Percentiles rank a stretch among this genome's conserved stretches.
These are phyloP conservation scores for Acanthacorydalis orientalis DNA, from an alignment of 2,888 invertebrate genomes.

Conservation along the genomic window DNA sequence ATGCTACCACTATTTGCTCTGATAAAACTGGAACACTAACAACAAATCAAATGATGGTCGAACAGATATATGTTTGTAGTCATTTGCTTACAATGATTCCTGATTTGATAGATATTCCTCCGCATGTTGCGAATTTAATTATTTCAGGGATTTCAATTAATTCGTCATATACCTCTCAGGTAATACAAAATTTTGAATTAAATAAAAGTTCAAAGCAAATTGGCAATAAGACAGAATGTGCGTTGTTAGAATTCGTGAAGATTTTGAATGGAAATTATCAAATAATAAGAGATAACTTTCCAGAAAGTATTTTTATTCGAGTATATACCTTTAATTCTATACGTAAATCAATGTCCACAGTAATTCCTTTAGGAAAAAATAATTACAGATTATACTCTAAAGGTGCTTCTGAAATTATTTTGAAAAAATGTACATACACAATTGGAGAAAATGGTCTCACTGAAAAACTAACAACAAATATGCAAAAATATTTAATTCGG, in stretches of 20 bases:
- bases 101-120: conserved; percentile 27
- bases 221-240: conserved; percentile 55
- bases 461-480: conserved; percentile 14
- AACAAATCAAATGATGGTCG: conserved; percentile 43
- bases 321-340: conserved; percentile 39
- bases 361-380: conserved; percentile 26
- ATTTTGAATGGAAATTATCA: conserved; percentile 35
- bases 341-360: conserved; percentile 47
- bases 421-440: conserved; percentile 28
- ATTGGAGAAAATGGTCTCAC: neutral
- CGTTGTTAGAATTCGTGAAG: conserved; percentile 40
- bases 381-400: conserved; percentile 38
- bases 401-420: conserved; percentile 46
- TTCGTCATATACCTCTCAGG: conserved; percentile 39
- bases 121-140: conserved; percentile 27
- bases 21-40: conserved; percentile 51
- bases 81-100: conserved; percentile 20
- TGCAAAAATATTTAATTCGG: conserved; percentile 11
- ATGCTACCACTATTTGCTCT: conserved; percentile 44
- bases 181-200: conserved; percentile 19
- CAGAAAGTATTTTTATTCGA: conserved; percentile 33
- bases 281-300: conserved; percentile 30
- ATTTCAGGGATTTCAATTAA: conserved; percentile 36
- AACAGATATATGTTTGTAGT: conserved; percentile 30
- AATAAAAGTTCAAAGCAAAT: conserved; percentile 29